Base-by-base conservation (phyloP, 2,113 vertebrate species). In the Protomyctophum bolini region DNA sequence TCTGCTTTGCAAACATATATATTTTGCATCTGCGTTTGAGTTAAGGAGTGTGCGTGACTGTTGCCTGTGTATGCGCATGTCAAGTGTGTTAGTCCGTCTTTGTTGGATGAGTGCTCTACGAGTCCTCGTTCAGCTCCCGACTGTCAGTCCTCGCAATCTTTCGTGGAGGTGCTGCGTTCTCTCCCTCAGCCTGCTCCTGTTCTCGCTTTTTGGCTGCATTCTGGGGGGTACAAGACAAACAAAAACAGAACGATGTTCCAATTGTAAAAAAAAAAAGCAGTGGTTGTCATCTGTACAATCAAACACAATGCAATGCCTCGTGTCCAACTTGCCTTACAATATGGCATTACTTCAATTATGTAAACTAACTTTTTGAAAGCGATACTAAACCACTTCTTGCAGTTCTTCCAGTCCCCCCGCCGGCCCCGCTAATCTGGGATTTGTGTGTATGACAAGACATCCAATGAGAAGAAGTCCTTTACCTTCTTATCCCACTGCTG, bases 401-500 rank as follows among this genome's bases (percentile, higher is more conserved):
- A 21, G 21, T 21, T 21, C 21, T 21, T 21, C 21, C 21, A 21
- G 21, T 21, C 21, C 1, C 21, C 21, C n/a, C n/a, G n/a, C n/a
- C n/a, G n/a, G 8, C 4, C 12, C 11, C 4, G 3, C 10, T 52
- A 52, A 52, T 49, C 7, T 9, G 2, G 11, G 51, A n/a, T 12
- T 54, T 54, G 2, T 6, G 51, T 6, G 12, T 11, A 12, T 11
- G 51, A 54, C 5, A 10, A 54, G 2, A 54, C n/a, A 12, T 54
- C 10, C 51, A 54, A 10, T 54, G 51, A 12, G 51, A 54, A 54
- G 11, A 54, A 54, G 51, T 11, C 1, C 3, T 54, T 52, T 91
- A 97, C 97, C 95, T 97, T 98, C 92, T 97, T 99, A 92, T 98
- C 96, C 95, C 96, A 98, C 86, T 97, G 97, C 83, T 97, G 97